Evolutionary conservation across 2,113 vertebrate genomes (phyloP).

Genomic region (Alethe diademata): DNA sequence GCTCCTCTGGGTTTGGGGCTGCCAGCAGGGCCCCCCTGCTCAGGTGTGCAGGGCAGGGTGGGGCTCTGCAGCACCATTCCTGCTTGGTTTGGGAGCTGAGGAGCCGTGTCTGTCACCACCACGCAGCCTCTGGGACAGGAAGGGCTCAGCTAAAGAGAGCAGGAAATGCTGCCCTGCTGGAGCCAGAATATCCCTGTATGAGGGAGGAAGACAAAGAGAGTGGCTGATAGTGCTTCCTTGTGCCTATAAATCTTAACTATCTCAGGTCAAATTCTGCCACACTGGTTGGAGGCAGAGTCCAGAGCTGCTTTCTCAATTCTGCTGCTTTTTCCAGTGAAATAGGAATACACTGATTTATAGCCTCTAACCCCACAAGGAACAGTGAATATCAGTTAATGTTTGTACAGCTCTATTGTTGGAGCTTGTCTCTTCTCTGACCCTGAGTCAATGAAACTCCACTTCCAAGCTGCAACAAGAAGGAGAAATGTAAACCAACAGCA

Average conservation of each 20-base stretch:
- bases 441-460: background rate
- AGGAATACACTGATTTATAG: background rate
- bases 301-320: background rate
- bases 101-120: background rate
- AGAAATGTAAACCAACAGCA: slow-evolving; percentile 2
- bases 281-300: background rate
- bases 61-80: background rate
- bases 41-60: background rate
- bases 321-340: background rate
- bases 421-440: background rate
- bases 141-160: background rate
- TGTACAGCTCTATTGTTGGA: background rate
- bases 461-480: background rate
- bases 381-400: background rate
- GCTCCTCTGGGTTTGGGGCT: background rate
- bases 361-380: background rate
- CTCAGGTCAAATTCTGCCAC: background rate
- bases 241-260: background rate
- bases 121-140: background rate
- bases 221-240: background rate
- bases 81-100: background rate
- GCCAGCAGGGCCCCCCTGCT: background rate
- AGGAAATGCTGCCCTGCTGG: background rate
- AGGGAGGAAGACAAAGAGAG: background rate
- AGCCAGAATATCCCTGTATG: background rate